Base-by-base conservation (phyloP, 2,113 vertebrate species). In the Notarius lentiginosus region DNA sequence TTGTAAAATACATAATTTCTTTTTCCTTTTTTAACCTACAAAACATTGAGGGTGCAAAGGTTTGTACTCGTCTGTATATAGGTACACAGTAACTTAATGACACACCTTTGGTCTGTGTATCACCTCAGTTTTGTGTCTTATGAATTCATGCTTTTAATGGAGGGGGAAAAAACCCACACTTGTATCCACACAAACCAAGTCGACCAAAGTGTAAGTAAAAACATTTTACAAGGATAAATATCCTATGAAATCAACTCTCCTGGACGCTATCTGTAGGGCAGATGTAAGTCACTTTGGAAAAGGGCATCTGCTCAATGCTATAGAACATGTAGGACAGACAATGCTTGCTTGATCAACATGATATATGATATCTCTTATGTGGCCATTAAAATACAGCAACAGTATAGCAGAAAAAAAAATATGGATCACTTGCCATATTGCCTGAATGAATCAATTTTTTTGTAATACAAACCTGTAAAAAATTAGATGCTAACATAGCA, bases 131-230 rank as follows among this genome's bases (percentile, higher is more conserved):
- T 30, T 68, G n/a, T 12, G 14, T 68, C n/a, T 70, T 14, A 70
- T 4, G 2, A 34, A 70, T 17, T 2, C 18, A 12, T 30, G 12
- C 5, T 27, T 58, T 58, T 14, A 12, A 66, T 30, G 4, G 10
- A 6, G 30, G 1, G 8, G 30, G 1, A 7, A 34, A 66, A 63
- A 68, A 68, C 30, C 1, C 27, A 88, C 92, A 94, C 89, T 91
- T 93, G 90, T 83, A 82, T 84, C 84, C 89, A 65, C 79, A 87
- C 75, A 41, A 9, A 82, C 83, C 85, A 56, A n/a, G 85, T 88
- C 79, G 85, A 63, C 51, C 68, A 86, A 75, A 65, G 86, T 80
- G 76, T 85, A 89, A 90, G 88, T 86, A 85, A 90, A 81, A 76
- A 55, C 17, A 84, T 86, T 63, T 47, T 18, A 55, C 66, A 82